Evolutionary conservation across 2,113 vertebrate species (phyloP).

Genomic region (Hippopotamus amphibius): DNA sequence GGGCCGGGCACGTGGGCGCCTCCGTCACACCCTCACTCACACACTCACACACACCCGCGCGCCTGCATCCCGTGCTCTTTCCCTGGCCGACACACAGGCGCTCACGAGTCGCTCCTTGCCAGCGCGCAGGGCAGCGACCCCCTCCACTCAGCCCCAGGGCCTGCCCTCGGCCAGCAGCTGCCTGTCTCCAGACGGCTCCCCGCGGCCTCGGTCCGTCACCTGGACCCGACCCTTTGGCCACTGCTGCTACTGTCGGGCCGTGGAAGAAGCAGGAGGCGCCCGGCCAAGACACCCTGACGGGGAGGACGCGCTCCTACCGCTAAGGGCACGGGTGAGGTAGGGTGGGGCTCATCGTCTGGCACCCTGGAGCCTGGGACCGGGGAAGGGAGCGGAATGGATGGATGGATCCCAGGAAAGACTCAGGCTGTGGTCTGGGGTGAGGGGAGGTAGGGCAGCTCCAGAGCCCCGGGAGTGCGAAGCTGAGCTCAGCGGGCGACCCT

Average conservation of each 20-base stretch:
- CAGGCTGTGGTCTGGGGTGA: neutral
- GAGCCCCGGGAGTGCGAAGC: neutral
- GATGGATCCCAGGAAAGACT: neutral
- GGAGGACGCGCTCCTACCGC: neutral
- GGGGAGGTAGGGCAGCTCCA: neutral
- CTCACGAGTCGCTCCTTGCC: neutral
- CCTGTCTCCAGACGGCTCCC: neutral
- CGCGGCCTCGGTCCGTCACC: neutral
- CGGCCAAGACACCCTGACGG: neutral
- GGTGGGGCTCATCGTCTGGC: neutral
- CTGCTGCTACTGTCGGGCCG: neutral
- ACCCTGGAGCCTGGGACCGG: accelerated
- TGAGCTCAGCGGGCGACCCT: neutral
- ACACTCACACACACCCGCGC: constrained; percentile 8
- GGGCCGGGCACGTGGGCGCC: constrained; percentile 79
- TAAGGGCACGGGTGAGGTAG: neutral
- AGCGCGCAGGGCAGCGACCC: neutral
- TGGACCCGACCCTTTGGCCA: neutral
- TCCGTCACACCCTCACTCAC: constrained; percentile 48
- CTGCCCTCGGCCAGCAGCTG: neutral
- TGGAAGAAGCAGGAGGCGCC: neutral
- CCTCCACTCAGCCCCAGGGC: neutral
- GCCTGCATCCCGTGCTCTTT: constrained; percentile 27
- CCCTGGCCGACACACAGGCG: neutral
- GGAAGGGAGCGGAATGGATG: neutral